Evolutionary conservation across 1,140 invertebrate species (phyloP).

Genomic region (Atta cephalotes): DNA sequence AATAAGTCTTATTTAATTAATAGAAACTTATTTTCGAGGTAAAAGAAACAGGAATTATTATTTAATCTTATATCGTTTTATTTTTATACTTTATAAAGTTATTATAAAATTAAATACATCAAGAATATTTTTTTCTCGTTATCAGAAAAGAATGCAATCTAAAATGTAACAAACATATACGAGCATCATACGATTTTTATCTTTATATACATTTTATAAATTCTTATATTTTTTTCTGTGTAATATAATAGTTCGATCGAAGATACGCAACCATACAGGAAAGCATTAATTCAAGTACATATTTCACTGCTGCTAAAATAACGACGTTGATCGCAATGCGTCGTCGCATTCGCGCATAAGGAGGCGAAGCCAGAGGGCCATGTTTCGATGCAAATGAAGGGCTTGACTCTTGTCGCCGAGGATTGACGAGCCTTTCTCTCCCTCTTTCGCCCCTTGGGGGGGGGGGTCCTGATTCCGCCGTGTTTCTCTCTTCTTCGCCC

Average conservation of each 20-base stretch:
- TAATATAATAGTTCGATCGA: neutral
- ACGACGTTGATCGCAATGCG: slow-evolving; percentile 17
- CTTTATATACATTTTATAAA: neutral
- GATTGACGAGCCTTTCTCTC: slow-evolving; percentile 39
- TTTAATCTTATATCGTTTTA: too few relatives aligned
- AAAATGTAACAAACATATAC: too few relatives aligned
- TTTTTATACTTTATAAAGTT: too few relatives aligned
- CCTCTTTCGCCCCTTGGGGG: neutral
- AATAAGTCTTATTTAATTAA: too few relatives aligned
- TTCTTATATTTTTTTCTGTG: neutral
- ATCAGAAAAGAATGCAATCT: too few relatives aligned
- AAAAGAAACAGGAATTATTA: too few relatives aligned
- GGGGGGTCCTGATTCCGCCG: neutral
- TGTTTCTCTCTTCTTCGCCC: slow-evolving; percentile 64
- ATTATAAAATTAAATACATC: too few relatives aligned
- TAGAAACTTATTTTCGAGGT: too few relatives aligned
- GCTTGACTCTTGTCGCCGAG: slow-evolving; percentile 73
- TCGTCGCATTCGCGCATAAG: slow-evolving; percentile 22
- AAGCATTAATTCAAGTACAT: neutral
- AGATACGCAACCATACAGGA: neutral
- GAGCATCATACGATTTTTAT: neutral
- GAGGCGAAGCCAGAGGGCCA: slow-evolving; percentile 61
- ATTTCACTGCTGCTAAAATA: neutral
- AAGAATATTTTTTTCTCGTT: too few relatives aligned
- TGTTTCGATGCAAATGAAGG: slow-evolving; percentile 85